Conservation (phyloP, 2,113 vertebrate genomes). For the Noctilio leporinus region DNA sequence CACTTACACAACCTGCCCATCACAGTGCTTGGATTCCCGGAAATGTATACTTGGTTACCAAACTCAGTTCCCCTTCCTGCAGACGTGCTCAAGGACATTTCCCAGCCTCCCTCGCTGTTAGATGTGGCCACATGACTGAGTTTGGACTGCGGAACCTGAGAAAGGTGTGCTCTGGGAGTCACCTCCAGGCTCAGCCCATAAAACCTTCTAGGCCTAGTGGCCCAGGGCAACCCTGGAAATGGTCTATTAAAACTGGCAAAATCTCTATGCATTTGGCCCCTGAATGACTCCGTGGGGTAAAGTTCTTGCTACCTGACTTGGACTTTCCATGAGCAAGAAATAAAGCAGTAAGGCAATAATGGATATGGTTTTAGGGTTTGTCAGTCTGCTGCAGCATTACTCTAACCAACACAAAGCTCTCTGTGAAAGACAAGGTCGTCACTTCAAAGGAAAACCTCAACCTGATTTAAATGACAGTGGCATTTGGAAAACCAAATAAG, state of each 20-base stretch:
- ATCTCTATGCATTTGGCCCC: background rate
- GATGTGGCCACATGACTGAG: background rate
- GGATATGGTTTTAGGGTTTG: background rate
- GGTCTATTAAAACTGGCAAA: background rate
- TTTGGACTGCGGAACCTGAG: background rate
- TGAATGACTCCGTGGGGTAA: background rate
- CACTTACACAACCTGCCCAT: background rate
- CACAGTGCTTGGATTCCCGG: background rate
- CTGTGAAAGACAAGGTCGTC: background rate
- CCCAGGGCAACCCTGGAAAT: background rate
- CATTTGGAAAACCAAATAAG: background rate
- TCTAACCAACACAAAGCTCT: background rate
- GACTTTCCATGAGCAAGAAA: background rate
- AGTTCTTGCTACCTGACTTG: background rate
- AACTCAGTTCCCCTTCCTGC: background rate
- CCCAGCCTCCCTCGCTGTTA: background rate
- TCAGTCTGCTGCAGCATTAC: background rate
- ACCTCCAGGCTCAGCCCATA: background rate
- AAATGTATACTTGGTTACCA: background rate
- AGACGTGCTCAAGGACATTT: background rate
- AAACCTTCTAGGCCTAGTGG: background rate
- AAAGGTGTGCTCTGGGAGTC: background rate
- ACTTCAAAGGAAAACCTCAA: background rate
- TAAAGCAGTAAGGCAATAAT: background rate
- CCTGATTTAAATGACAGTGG: background rate